Percentiles rank a stretch among this genome's conserved stretches.
phyloP scores from a whole-genome alignment of 2,797 vertebrate species.

The Phrynocephalus vlangalii region DNA sequence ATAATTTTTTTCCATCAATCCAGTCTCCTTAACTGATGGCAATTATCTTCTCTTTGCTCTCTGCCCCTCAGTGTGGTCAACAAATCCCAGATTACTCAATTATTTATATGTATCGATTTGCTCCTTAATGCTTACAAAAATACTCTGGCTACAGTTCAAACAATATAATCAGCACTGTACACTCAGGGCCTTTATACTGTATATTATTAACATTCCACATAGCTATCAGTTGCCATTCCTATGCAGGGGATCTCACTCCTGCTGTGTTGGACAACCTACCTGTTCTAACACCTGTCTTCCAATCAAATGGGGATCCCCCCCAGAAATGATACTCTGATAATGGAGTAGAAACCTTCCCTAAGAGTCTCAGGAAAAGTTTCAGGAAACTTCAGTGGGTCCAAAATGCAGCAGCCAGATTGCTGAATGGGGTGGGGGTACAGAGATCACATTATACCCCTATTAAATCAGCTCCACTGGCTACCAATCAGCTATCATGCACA shows the following conservation, averaged over 20 bases:
- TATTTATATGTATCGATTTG: conserved; percentile 33
- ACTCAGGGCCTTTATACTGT: not conserved
- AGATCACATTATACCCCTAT: too few species aligned
- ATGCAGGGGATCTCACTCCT: not conserved
- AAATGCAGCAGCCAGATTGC: too few species aligned
- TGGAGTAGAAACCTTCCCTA: not conserved
- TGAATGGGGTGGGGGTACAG: too few species aligned
- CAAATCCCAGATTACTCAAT: conserved; percentile 30
- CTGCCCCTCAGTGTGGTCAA: conserved; percentile 20
- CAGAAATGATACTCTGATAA: not conserved
- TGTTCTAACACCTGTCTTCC: not conserved
- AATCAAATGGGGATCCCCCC: not conserved
- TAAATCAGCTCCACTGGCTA: too few species aligned
- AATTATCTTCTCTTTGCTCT: conserved; percentile 32
- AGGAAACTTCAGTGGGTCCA: too few species aligned
- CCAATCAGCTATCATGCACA: too few species aligned
- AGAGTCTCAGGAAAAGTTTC: not conserved
- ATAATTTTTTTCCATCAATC: conserved; percentile 26
- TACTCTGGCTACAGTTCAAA: conserved; percentile 17
- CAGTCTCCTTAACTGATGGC: conserved; percentile 31
- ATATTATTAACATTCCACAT: not conserved
- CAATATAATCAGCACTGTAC: not conserved
- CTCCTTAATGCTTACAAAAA: conserved; percentile 18
- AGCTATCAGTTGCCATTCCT: not conserved
- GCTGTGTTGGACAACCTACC: not conserved